phyloP scores from a whole-genome alignment of 2,113 vertebrate genomes.

The Calyptomena viridis region DNA sequence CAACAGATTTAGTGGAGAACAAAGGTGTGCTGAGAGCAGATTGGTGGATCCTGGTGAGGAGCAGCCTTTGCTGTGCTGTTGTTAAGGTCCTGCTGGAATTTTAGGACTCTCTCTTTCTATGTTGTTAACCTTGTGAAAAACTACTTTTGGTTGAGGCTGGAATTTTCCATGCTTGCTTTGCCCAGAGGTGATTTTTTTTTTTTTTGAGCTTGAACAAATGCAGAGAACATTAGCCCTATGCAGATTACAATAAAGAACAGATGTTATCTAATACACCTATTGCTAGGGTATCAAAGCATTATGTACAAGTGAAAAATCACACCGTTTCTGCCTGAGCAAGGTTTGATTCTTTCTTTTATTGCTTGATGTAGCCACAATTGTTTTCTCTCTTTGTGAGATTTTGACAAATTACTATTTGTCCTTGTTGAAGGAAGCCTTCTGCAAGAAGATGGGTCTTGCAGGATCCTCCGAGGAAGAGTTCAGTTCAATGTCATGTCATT shows the following conservation, averaged over 20 bases:
- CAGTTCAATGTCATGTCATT: too few relatives aligned
- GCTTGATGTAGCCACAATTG: not conserved
- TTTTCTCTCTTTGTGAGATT: conserved; percentile 8
- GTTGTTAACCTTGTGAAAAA: conserved; percentile 5
- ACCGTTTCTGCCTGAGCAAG: not conserved
- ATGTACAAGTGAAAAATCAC: not conserved
- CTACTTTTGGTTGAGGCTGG: not conserved
- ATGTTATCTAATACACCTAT: not conserved
- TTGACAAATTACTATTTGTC: not conserved
- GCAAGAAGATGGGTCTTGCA: too few relatives aligned
- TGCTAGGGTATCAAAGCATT: not conserved
- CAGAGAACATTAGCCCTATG: not conserved
- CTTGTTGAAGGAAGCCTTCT: not conserved
- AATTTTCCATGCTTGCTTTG: conserved; percentile 23
- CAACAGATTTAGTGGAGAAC: not conserved
- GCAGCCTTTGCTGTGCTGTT: not conserved
- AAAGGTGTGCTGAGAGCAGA: not conserved
- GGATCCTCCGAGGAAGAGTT: too few relatives aligned
- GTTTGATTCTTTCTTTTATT: not conserved
- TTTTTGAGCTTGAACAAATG: not conserved
- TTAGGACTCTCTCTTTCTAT: not conserved
- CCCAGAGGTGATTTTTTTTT: not conserved
- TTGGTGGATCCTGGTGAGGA: not conserved
- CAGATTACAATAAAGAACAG: not conserved
- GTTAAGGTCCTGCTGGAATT: not conserved